Base-by-base conservation (phyloP, 53 echinoderm and acorn worm species). In the Arbacia lixula region DNA sequence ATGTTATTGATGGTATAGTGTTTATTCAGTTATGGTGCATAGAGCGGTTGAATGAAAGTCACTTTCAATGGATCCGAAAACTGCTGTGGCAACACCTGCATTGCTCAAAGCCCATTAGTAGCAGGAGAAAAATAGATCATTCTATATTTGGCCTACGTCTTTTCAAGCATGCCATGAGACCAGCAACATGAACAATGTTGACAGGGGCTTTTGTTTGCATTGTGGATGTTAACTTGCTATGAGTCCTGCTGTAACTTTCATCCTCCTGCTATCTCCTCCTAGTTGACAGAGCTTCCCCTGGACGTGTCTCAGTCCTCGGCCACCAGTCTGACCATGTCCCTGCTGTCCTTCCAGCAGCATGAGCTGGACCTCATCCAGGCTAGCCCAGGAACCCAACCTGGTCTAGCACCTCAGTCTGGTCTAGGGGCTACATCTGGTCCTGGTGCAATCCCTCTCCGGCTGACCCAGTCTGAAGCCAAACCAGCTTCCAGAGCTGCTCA, bases 281-380 rank as follows among this genome's bases (percentile, higher is more conserved):
- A 46, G 46, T 14, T 14, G 8, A 8, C 46, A 46, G 8, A 14
- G 8, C 46, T 46, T 5, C 9, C 89, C 12, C 49, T 89, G 2
- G 81, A 61, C 12, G 60, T 43, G 38, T 89, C 89, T 38, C 49
- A 42, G 25, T 81, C 82, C 3, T 81, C 82, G 5, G 38, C 62
- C 17, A 33, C 64, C n/a, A 81, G 82, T 63, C 10, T 64, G 29
- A 31, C 41, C 17, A 51, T 21, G 43, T 92, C 92, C 0, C 62
- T 92, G 37, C 43, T 86, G 17, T 92, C 92, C 71, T 92, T 92
- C 76, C 86, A 89, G 60, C 89, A 87, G 33, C 92, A 92, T 56
- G 92, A 92, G 38, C 42, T 51, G 17, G 83, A 86, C 43, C 54
- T 91, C 34, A 52, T 75, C 19, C 20, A 77, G 2, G 72, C 60